Base-by-base conservation (phyloP, 2,888 invertebrate genomes). In the Resseliella maxima region DNA sequence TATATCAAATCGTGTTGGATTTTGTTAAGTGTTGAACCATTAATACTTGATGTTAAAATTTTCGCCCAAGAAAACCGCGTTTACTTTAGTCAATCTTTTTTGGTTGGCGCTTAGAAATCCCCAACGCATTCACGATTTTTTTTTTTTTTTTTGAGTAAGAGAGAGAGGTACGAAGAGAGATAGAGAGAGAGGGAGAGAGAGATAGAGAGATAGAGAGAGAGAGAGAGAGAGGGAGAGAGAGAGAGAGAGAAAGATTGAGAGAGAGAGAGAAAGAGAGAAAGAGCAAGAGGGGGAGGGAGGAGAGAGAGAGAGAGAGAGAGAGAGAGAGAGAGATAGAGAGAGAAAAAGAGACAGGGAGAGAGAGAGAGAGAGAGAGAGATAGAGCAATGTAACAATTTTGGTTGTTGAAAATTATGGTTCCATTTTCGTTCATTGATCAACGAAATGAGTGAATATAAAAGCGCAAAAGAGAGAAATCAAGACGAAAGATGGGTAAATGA, bases 11-110 rank as follows among this genome's bases (percentile, higher is more conserved):
- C 72, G 72, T 31, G 72, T 31, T 72, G 35, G 72, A 72, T 72
- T 72, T 72, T 72, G 35, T 72, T 31, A 72, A 72, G 72, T 72
- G 72, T 72, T 35, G n/a, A 21, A 3, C 72, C 72, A 72, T 72
- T 72, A 72, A 72, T 72, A 72, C 72, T 72, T 72, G 72, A 72
- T 35, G 72, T 72, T 72, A 72, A 72, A 72, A 72, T 72, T 27
- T 59, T 12, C 18, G 72, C 72, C 72, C 10, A 72, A 21, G 72
- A 72, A 72, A 72, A 72, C 72, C 72, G 72, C 31, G 31, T 24
- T 50, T 50, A 35, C 72, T 31, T 59, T 18, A 2, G 50, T 18
- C 50, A 50, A 50, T 3, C 50, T 2, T 12, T 3, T n/a, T n/a
- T n/a, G n/a, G n/a, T n/a, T n/a, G n/a, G n/a, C n/a, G n/a, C n/a